These are phyloP conservation scores for Orchesella cincta DNA, from an alignment of 1,140 invertebrate species.

Conservation along the genomic window DNA sequence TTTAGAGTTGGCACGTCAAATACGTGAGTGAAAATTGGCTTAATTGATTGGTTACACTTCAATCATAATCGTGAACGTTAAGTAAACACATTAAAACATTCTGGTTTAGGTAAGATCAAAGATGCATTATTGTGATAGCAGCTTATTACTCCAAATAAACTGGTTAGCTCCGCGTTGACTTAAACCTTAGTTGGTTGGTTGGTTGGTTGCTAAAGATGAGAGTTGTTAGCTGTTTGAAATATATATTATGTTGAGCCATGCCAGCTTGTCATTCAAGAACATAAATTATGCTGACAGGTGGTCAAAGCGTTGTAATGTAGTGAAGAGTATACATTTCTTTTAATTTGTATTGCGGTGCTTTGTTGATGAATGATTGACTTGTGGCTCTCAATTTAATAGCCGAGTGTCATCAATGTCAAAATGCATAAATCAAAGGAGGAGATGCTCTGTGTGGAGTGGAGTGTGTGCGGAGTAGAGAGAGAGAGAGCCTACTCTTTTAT, in stretches of 20 bases:
- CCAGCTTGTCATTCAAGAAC: conserved; percentile 20
- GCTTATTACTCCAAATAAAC: too few species aligned
- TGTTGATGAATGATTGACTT: conserved; percentile 29
- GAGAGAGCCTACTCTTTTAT: not conserved
- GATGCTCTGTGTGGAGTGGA: not conserved
- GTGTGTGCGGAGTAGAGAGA: not conserved
- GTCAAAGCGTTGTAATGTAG: conserved; percentile 3
- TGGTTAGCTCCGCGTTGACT: too few species aligned
- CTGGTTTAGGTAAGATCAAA: too few species aligned
- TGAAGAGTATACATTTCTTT: conserved; percentile 9
- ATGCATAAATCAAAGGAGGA: conserved; percentile 9
- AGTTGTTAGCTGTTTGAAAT: too few species aligned
- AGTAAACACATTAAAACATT: too few species aligned
- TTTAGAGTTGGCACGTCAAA: too few species aligned
- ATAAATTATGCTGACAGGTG: conserved; percentile 25
- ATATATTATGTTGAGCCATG: not conserved
- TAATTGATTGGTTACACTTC: too few species aligned
- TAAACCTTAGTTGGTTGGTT: too few species aligned
- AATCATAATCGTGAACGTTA: too few species aligned
- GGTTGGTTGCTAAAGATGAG: too few species aligned
- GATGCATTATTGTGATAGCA: too few species aligned
- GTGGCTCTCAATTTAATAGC: conserved; percentile 27
- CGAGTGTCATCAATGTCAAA: conserved; percentile 28
- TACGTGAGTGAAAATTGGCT: too few species aligned
- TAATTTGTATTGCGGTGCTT: conserved; percentile 26